Percentiles rank a stretch among this genome's conserved stretches.
Evolutionary conservation across 2,888 invertebrate genomes (phyloP).

Genomic region (Sthenelais limicola): DNA sequence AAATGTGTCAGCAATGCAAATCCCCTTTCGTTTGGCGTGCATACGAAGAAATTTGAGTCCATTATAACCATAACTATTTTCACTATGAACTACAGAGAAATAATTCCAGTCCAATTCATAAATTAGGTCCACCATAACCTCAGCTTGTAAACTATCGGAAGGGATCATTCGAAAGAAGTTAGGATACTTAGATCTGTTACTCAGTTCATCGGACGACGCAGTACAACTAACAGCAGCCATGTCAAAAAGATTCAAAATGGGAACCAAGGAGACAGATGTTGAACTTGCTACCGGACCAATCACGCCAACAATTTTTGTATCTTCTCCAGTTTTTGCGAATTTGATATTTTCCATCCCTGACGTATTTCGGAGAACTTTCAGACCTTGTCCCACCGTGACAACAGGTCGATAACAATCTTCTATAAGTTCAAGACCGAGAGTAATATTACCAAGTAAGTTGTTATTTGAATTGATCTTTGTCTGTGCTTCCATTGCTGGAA

Average conservation of each 20-base stretch:
- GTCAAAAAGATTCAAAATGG: constrained; percentile 15
- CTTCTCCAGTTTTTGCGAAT: background rate
- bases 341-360: background rate
- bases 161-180: constrained; percentile 26
- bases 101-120: constrained; percentile 16
- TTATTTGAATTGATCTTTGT: background rate
- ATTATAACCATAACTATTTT: constrained; percentile 22
- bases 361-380: constrained; percentile 8
- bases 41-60: constrained; percentile 9
- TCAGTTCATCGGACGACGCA: constrained; percentile 1
- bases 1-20: constrained; percentile 15
- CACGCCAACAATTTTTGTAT: background rate
- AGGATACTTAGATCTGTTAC: constrained; percentile 12
- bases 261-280: background rate
- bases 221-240: constrained; percentile 3
- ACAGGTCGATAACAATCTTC: background rate
- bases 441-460: constrained; percentile 5
- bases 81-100: constrained; percentile 14
- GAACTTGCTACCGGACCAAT: constrained; percentile 1
- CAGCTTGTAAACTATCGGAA: constrained; percentile 19
- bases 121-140: background rate
- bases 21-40: constrained; percentile 3
- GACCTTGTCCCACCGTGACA: constrained; percentile 8
- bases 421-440: background rate
- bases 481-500: background rate